Percentiles rank a stretch among this genome's conserved stretches.
Conservation (phyloP, 2,888 invertebrate species). For the Drosophila monieri region DNA sequence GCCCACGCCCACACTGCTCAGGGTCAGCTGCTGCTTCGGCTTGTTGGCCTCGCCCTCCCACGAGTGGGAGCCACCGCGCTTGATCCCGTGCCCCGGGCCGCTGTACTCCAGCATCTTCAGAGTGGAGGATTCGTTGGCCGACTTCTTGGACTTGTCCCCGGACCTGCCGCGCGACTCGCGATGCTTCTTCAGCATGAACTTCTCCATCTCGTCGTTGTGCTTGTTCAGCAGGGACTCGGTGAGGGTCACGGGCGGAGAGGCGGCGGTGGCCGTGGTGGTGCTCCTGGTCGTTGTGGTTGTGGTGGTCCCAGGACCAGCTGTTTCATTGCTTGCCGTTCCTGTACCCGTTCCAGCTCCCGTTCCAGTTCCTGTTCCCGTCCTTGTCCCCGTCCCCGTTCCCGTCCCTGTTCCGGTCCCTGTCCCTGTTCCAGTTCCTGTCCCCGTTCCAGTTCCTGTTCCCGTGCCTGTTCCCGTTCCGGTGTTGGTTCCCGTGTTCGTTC, state of each 20-base stretch:
- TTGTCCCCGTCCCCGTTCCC: not conserved
- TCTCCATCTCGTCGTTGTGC: constrained; percentile 93
- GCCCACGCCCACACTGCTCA: constrained; percentile 13
- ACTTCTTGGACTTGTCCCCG: constrained; percentile 84
- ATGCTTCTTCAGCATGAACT: constrained; percentile 89
- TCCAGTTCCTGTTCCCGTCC: not conserved
- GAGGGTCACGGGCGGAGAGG: constrained; percentile 84
- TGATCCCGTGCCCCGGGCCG: constrained; percentile 85
- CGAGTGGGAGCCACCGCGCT: constrained; percentile 87
- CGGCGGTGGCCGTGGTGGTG: constrained; percentile 51
- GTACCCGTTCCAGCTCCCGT: not conserved
- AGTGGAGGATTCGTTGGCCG: constrained; percentile 58
- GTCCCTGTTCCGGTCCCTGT: constrained; percentile 1
- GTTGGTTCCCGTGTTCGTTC: constrained; percentile 13
- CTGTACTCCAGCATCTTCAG: constrained; percentile 76
- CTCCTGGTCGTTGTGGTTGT: constrained; percentile 50
- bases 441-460: constrained; percentile 57
- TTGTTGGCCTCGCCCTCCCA: constrained; percentile 87
- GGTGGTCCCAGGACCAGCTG: not conserved
- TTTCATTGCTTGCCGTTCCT: not conserved
- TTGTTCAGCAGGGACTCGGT: constrained; percentile 88
- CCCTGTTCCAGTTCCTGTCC: constrained; percentile 59
- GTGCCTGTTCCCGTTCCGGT: constrained; percentile 76
- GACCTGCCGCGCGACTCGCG: constrained; percentile 86
- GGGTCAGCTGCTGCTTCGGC: constrained; percentile 84